Evolutionary conservation across 2,888 invertebrate genomes (phyloP).

Genomic region (Drosophila meridiana): DNA sequence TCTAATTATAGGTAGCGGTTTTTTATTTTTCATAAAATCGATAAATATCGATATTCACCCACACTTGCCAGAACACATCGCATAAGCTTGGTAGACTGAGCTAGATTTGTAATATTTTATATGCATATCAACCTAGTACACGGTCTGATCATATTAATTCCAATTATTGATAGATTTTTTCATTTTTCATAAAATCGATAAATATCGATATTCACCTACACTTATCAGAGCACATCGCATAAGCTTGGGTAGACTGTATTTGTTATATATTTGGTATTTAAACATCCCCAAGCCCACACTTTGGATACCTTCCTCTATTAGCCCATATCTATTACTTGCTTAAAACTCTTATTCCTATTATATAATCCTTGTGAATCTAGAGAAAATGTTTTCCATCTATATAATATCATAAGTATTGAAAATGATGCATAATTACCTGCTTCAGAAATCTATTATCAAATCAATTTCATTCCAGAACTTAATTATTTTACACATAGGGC

Average conservation of each 20-base stretch:
- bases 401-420: too few species aligned
- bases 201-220: not conserved
- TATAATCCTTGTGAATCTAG: not conserved
- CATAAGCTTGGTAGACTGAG: too few species aligned
- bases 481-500: not conserved
- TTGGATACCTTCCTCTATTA: not conserved
- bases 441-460: not conserved
- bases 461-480: not conserved
- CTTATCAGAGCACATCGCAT: too few species aligned
- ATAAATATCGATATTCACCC: too few species aligned
- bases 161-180: not conserved
- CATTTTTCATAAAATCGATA: not conserved
- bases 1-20: too few species aligned
- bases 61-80: too few species aligned
- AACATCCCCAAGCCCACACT: not conserved
- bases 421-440: not conserved
- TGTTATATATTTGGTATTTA: not conserved
- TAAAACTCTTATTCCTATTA: not conserved
- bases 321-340: not conserved
- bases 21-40: too few species aligned
- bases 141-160: not conserved
- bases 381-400: too few species aligned
- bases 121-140: not conserved
- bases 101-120: not conserved
- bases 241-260: too few species aligned